Evolutionary conservation across 1,140 invertebrate genomes (phyloP), one percentile per base, ranked within the genome.

Genomic region (Listronotus oregonensis): DNA sequence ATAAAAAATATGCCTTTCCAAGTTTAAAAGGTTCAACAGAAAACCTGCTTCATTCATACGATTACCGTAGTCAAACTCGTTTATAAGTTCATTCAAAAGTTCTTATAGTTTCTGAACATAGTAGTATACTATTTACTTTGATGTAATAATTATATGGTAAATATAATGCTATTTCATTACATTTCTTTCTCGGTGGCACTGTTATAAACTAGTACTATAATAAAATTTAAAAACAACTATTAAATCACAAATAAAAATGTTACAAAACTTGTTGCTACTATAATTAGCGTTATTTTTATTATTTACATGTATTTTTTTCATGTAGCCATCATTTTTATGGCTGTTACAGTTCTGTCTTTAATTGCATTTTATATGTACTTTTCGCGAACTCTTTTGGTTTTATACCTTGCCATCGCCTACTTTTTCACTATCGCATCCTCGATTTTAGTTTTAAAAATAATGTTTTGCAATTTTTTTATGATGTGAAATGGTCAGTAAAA

Each of bases 21-120:
- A 49, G 58, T 61, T 50, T 50, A 50, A 52, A 61, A 50, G 34
- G 39, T 58, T 58, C 31, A 58, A 37, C 58, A 61, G 46, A 51
- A 59, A 61, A 61, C 58, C 58, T 61, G 58, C 58, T 61, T 61
- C 58, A 51, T 61, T 61, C 58, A 61, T 49, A 40, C 58, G 47
- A 51, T 61, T 42, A 51, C 42, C 34, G 44, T 43, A 50, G 40
- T 39, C 58, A 49, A 61, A 61, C 58, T 43, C 58, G 58, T 61
- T 61, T 61, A 61, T 61, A 61, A 42, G 49, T 61, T 61, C 58
- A 61, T 61, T 61, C 58, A 61, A 61, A 61, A 50, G 17, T 61
- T 61, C 58, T 50, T 51, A 50, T 34, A 51, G 40, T 51, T 44
- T 61, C 58, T 34, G 42, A 49, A 61, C 32, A 43, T 59, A 59